phyloP scores from a whole-genome alignment of 2,888 invertebrate genomes.

The Synanthedon tipuliformis region DNA sequence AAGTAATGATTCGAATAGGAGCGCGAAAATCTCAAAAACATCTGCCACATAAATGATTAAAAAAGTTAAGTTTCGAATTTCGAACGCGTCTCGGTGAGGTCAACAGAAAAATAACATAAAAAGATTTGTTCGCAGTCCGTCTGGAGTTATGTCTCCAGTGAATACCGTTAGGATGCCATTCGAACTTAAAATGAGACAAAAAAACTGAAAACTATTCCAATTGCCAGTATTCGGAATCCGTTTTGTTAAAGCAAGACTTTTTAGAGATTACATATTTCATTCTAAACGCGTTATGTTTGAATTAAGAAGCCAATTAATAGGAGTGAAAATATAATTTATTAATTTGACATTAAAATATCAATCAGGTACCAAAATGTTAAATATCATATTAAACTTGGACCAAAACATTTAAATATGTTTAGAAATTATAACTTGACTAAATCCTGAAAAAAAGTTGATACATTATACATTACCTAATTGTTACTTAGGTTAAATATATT shows the following conservation, averaged over 20 bases:
- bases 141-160: slow-evolving; percentile 56
- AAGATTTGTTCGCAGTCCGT: slow-evolving; percentile 48
- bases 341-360: too few species aligned
- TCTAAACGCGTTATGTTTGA: neutral
- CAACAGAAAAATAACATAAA: slow-evolving; percentile 58
- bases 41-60: slow-evolving; percentile 12
- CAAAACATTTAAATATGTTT: too few species aligned
- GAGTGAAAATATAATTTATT: too few species aligned
- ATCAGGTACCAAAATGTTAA: too few species aligned
- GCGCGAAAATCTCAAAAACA: neutral
- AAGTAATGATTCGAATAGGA: too few species aligned
- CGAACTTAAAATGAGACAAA: slow-evolving; percentile 46
- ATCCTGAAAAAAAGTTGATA: too few species aligned
- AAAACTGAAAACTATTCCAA: slow-evolving; percentile 65
- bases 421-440: too few species aligned
- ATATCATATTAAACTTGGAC: too few species aligned
- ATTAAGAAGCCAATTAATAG: too few species aligned
- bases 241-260: slow-evolving; percentile 49
- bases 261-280: neutral
- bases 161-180: slow-evolving; percentile 67
- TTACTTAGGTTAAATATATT: too few species aligned
- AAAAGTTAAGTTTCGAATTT: slow-evolving; percentile 32
- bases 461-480: too few species aligned
- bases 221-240: slow-evolving; percentile 66
- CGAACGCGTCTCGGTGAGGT: slow-evolving; percentile 48